phyloP scores from a whole-genome alignment of 2,797 vertebrate species.

The Falco peregrinus region DNA sequence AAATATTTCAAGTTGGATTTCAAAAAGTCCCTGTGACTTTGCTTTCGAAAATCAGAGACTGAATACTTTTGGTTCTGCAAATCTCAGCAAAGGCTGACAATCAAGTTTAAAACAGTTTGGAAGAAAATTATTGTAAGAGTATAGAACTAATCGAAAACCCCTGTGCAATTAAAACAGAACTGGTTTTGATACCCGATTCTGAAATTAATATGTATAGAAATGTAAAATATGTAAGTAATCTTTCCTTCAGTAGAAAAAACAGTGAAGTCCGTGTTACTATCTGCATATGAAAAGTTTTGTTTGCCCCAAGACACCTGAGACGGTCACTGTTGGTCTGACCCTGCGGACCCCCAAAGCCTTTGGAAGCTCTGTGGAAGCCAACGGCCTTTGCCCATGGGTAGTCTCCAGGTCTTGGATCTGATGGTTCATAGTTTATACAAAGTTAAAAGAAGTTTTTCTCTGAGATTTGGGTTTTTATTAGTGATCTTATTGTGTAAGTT shows the following conservation, averaged over 20 bases:
- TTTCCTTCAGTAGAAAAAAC: neutral
- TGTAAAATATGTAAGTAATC: neutral
- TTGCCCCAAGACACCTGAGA: neutral
- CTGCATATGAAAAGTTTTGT: neutral
- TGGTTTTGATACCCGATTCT: neutral
- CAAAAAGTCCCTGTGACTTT: neutral
- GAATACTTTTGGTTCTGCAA: neutral
- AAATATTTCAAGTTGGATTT: neutral
- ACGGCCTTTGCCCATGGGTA: neutral
- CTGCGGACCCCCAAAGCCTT: neutral
- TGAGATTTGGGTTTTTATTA: neutral
- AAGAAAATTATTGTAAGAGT: neutral
- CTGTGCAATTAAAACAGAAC: neutral
- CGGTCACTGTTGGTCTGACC: neutral
- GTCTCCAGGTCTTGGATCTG: neutral
- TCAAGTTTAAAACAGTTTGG: neutral
- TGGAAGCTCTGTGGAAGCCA: neutral
- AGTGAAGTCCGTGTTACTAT: neutral
- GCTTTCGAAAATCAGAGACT: neutral
- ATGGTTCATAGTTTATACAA: neutral
- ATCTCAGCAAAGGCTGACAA: neutral
- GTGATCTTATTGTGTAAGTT: slow-evolving; percentile 20
- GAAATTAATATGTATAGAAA: neutral
- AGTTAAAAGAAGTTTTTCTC: neutral
- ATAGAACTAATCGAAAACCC: accelerated